phyloP scores from a whole-genome alignment of 2,888 invertebrate species.

The Pterostichus madidus region DNA sequence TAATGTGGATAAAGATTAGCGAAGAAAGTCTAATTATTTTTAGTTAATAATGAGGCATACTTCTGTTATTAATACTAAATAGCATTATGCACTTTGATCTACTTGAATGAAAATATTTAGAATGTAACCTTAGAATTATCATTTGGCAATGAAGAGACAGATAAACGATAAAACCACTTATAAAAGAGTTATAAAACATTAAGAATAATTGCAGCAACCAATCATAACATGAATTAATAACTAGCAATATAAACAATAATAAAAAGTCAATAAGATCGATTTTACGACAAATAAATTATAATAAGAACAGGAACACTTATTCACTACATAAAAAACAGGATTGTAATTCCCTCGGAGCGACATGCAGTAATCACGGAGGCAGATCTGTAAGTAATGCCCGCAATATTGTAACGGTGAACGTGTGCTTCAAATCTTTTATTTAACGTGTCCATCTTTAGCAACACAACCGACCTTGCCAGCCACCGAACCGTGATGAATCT shows the following conservation, averaged over 20 bases:
- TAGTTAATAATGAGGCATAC: background rate
- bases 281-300: conserved; percentile 38
- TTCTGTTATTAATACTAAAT: too few relatives aligned
- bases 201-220: background rate
- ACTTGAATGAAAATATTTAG: background rate
- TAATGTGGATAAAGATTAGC: background rate
- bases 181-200: conserved; percentile 21
- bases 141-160: conserved; percentile 17
- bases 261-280: conserved; percentile 2
- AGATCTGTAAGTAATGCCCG: conserved; percentile 52
- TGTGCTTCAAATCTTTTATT: conserved; percentile 52
- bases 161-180: background rate
- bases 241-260: conserved; percentile 3
- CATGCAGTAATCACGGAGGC: conserved; percentile 29
- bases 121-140: conserved; percentile 21
- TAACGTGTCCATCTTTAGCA: conserved; percentile 49
- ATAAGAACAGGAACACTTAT: conserved; percentile 13
- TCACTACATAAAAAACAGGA: conserved; percentile 6
- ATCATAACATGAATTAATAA: conserved; percentile 15
- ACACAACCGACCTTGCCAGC: conserved; percentile 41
- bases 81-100: too few relatives aligned
- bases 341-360: conserved; percentile 18
- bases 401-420: conserved; percentile 50
- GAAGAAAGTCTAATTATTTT: background rate
- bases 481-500: conserved; percentile 7